Base-by-base conservation (phyloP, 2,888 invertebrate species). In the Digitonthophagus gazella region DNA sequence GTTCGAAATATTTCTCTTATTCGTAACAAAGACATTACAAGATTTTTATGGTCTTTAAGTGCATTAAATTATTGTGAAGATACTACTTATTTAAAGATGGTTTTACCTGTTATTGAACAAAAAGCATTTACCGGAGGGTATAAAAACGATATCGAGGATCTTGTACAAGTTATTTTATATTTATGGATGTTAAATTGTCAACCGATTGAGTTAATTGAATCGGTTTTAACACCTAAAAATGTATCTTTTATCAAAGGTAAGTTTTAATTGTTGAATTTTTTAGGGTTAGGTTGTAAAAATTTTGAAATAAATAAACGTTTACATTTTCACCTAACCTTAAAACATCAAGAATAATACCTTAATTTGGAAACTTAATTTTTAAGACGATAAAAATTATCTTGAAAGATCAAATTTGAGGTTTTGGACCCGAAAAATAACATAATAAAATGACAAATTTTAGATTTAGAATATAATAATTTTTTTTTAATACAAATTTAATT, bases 1-100 rank as follows among this genome's bases (percentile, higher is more conserved):
- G 73, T 54, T 15, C 67, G 28, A 73, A 75, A 19, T 22, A 71
- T 28, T 15, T n/a, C 44, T n/a, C 65, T 69, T 63, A 70, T 74
- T 20, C 77, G 84, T 67, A 72, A 75, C 2, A 85, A 85, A 76
- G 85, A 85, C 76, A 76, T 85, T n/a, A 80, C 81, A 65, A 77
- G 81, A 64, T 80, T 85, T 67, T 74, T 85, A 11, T 84, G 84
- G 84, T 76, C 80, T 57, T 71, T 81, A 20, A 80, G 82, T 73
- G 79, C 74, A 68, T 77, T 83, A 15, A 78, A 81, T 68, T 79
- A 79, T 68, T 57, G 72, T 55, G 57, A 81, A 0, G 71, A 74
- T 65, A 69, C 72, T 22, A 74, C 78, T 68, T 75, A 82, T 55
- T 75, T 77, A 73, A 68, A 72, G 69, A 68, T 80, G 11, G 75